Base-by-base conservation (phyloP, 37 sponge, comb jelly and placozoan genomes). In the Chondrosia reniformis region DNA sequence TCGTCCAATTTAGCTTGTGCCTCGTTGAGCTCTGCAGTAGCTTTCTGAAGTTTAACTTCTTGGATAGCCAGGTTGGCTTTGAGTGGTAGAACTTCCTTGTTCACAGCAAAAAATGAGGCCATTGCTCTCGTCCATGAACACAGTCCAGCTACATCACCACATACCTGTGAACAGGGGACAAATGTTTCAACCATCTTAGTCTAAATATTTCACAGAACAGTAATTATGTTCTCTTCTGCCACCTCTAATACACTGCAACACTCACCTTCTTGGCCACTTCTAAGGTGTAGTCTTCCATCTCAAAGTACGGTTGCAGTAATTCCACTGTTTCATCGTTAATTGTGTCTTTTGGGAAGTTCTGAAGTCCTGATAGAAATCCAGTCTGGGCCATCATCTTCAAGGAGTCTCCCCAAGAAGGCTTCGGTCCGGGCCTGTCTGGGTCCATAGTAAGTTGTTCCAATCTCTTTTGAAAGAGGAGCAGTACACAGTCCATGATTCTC, bases 401-500 rank as follows among this genome's bases (percentile, higher is more conserved):
- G 37, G 99, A 93, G 52, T 99, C 99, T 8, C 82, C 52, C 99
- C 99, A 99, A 31, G 94, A 91, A 3, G 96, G 92, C 45, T 80
- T 84, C 44, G 81, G 83, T n/a, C 92, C 76, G 21, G 99, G 99
- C 33, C 84, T 71, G 33, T 99, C 99, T 0, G 84, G 80, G 74
- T 99, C 99, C 80, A 82, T 44, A 4, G 76, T 10, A 10, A 84
- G 37, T 24, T 59, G 42, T 30, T 83, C 80, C 7, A 99, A 32
- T 25, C 44, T 74, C 52, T 84, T 78, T 75, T 89, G 89, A 78
- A 99, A 96, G 22, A 99, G 88, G 32, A 99, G 87, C 67, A 99
- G 69, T 31, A 96, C 96, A 52, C 89, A 93, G 84, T 99, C 99
- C 99, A 99, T 99, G 81, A 99, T 99, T n/a, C 99, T 78, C 99